Percentiles rank a stretch among this genome's conserved stretches.
phyloP scores from a whole-genome alignment of 2,888 invertebrate genomes.

The Julus scanicus region DNA sequence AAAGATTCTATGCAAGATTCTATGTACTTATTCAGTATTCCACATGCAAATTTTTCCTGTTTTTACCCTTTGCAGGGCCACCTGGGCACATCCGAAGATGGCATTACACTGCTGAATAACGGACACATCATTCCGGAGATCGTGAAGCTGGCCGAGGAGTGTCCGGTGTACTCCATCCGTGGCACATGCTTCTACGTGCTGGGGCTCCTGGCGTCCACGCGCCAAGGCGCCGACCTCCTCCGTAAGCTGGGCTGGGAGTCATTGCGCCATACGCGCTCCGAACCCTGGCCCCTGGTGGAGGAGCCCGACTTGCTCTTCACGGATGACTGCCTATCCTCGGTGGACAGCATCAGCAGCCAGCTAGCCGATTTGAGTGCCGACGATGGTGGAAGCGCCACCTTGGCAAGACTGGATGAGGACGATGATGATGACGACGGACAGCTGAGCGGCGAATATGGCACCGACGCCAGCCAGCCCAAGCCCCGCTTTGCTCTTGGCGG shows the following conservation, averaged over 20 bases:
- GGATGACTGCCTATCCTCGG: conserved; percentile 58
- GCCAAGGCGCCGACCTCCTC: conserved; percentile 82
- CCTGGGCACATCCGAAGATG: conserved; percentile 79
- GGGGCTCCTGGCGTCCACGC: conserved; percentile 86
- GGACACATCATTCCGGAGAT: conserved; percentile 69
- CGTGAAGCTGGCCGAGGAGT: conserved; percentile 79
- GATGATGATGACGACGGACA: conserved; percentile 7
- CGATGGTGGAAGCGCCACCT: conserved; percentile 49
- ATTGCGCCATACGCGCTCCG: conserved; percentile 80
- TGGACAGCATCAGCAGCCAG: conserved; percentile 59
- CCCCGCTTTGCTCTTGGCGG: neutral
- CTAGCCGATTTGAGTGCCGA: conserved; percentile 55
- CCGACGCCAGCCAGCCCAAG: neutral
- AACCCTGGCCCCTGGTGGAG: conserved; percentile 80
- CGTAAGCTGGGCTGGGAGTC: conserved; percentile 80
- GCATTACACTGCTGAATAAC: conserved; percentile 78
- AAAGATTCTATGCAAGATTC: too few relatives aligned
- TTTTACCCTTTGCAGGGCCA: conserved; percentile 72
- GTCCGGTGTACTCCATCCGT: conserved; percentile 86
- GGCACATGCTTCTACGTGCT: conserved; percentile 88
- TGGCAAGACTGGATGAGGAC: conserved; percentile 50
- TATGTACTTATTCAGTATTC: too few relatives aligned
- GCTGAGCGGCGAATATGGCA: neutral
- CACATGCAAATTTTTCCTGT: too few relatives aligned
- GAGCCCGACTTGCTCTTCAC: conserved; percentile 64